Percentiles rank a stretch among this genome's conserved stretches.
Conservation (phyloP, 2,888 invertebrate genomes). For the Congeria kusceri region DNA sequence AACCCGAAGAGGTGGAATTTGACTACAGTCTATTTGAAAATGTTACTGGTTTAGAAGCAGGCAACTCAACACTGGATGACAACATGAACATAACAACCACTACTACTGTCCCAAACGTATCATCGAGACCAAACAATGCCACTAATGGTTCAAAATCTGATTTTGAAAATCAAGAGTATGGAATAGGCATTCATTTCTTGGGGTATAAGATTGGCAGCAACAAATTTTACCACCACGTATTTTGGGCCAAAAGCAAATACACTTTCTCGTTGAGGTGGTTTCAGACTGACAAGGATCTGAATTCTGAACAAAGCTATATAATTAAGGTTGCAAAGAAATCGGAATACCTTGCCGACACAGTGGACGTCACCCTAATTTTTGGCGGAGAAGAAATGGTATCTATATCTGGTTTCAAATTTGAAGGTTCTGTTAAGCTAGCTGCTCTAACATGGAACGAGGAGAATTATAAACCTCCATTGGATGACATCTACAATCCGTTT, state of each 20-base stretch:
- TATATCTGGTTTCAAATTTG: slow-evolving; percentile 41
- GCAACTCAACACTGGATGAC: slow-evolving; percentile 25
- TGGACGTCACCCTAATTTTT: slow-evolving; percentile 43
- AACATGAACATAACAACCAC: slow-evolving; percentile 16
- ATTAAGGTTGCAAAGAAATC: slow-evolving; percentile 31
- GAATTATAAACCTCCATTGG: slow-evolving; percentile 60
- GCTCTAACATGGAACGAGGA: slow-evolving; percentile 63
- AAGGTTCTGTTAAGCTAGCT: slow-evolving; percentile 28
- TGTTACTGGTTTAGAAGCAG: slow-evolving; percentile 31
- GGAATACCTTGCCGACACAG: slow-evolving; percentile 22
- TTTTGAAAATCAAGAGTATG: slow-evolving; percentile 41
- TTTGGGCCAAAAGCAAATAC: slow-evolving; percentile 52
- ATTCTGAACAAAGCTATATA: slow-evolving; percentile 23
- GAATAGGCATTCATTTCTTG: slow-evolving; percentile 53
- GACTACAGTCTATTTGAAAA: slow-evolving; percentile 46
- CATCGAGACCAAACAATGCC: slow-evolving; percentile 9
- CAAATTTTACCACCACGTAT: slow-evolving; percentile 33
- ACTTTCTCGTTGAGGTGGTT: slow-evolving; percentile 47
- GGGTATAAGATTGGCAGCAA: slow-evolving; percentile 51
- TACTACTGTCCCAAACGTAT: slow-evolving; percentile 13
- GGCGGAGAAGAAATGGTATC: slow-evolving; percentile 39
- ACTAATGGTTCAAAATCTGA: slow-evolving; percentile 13
- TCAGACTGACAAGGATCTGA: slow-evolving; percentile 36
- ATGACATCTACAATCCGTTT: slow-evolving; percentile 63
- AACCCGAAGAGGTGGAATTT: slow-evolving; percentile 46